A percentile compares a stretch with the other conserved stretches of the same genome.
Conservation (phyloP, 2,113 vertebrate species). For the Corydoras maculifer region DNA sequence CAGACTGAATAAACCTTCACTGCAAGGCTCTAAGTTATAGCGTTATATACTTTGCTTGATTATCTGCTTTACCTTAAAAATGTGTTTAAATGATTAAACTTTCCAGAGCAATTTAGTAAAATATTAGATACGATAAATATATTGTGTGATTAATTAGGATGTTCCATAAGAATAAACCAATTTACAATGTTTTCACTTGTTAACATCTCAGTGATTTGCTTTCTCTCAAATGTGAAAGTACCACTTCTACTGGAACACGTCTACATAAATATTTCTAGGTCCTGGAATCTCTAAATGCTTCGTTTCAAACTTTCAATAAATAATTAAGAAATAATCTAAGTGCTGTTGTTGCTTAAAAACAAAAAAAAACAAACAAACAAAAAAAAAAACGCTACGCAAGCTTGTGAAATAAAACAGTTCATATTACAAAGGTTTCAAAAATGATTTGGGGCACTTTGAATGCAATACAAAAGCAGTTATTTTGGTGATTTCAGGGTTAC, state of each 20-base stretch:
- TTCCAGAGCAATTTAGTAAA: too few species aligned
- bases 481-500: constrained; percentile 46
- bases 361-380: constrained; percentile 1
- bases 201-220: neutral
- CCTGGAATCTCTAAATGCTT: neutral
- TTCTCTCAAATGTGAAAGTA: neutral
- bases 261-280: neutral
- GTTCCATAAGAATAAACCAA: too few species aligned
- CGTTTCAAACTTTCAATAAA: neutral
- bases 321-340: constrained; percentile 3
- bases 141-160: too few species aligned
- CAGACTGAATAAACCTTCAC: too few species aligned
- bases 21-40: too few species aligned
- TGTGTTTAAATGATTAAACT: too few species aligned
- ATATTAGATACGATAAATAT: too few species aligned
- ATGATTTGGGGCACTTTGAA: constrained; percentile 40
- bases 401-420: neutral
- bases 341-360: constrained; percentile 14
- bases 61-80: too few species aligned
- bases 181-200: neutral
- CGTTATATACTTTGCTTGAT: too few species aligned
- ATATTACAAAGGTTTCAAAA: constrained; percentile 1
- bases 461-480: constrained; percentile 36
- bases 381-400: neutral
- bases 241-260: neutral